Conservation (phyloP, 1,140 invertebrate species). For the Gryon sp. region DNA sequence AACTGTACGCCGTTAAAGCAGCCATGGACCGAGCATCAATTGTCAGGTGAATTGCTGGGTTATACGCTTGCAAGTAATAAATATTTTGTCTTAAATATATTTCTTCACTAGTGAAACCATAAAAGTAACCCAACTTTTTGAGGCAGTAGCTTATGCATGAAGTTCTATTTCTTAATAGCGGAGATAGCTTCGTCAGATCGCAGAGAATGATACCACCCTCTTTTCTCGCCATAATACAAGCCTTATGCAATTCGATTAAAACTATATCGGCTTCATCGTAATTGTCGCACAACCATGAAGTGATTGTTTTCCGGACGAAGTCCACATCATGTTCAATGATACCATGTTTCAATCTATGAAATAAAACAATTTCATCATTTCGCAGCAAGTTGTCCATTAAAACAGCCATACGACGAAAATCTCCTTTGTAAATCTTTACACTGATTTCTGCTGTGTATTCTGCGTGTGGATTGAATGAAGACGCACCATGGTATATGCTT, state of each 20-base stretch:
- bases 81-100: not conserved
- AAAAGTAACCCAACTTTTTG: not conserved
- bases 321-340: not conserved
- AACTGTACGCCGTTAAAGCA: not conserved
- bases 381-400: not conserved
- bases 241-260: not conserved
- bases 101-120: not conserved
- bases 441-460: not conserved
- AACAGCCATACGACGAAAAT: not conserved
- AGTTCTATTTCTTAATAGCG: not conserved
- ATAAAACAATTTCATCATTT: not conserved
- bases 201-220: not conserved
- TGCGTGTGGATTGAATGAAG: not conserved
- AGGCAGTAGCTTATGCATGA: not conserved
- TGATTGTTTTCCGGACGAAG: not conserved
- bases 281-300: not conserved
- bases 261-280: not conserved
- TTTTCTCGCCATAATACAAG: not conserved
- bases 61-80: not conserved
- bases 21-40: not conserved
- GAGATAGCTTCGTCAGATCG: not conserved
- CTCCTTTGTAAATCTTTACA: not conserved
- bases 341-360: not conserved
- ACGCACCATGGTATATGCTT: not conserved
- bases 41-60: not conserved